These are phyloP conservation scores for Agrotis ipsilon DNA, from an alignment of 2,888 invertebrate genomes.

Conservation along the genomic window DNA sequence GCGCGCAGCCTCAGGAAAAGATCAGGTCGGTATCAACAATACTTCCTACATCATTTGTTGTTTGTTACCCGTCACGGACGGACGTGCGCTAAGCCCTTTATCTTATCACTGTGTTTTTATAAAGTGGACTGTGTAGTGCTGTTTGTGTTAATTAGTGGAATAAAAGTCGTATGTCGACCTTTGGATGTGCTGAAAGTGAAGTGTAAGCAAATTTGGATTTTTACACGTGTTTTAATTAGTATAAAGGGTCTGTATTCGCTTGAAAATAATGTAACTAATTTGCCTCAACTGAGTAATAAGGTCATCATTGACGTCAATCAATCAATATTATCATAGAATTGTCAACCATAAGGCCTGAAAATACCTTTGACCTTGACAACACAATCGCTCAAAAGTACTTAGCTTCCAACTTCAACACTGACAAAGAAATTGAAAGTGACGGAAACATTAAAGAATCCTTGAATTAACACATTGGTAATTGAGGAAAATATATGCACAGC, in stretches of 20 bases:
- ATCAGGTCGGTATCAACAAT: conserved; percentile 81
- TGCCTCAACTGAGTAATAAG: conserved; percentile 9
- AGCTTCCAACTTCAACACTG: conserved; percentile 25
- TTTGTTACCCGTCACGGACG: conserved; percentile 71
- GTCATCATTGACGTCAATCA: conserved; percentile 22
- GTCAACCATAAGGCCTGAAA: not conserved
- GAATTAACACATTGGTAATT: conserved; percentile 25
- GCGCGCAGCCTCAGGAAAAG: conserved; percentile 85
- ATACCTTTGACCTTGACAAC: not conserved
- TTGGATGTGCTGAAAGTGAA: conserved; percentile 61
- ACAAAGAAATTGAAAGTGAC: conserved; percentile 53
- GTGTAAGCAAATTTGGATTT: conserved; percentile 57
- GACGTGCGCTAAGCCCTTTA: conserved; percentile 71
- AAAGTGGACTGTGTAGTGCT: conserved; percentile 56
- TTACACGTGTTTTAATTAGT: not conserved
- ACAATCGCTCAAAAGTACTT: conserved; percentile 10
- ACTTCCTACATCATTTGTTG: conserved; percentile 84
- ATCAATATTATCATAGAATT: not conserved
- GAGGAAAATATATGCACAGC: conserved; percentile 57
- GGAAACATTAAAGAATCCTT: conserved; percentile 45
- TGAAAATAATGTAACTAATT: not conserved
- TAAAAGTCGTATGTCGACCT: conserved; percentile 63
- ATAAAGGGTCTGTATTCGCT: conserved; percentile 33
- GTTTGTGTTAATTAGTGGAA: conserved; percentile 59
- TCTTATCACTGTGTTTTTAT: conserved; percentile 56